A percentile compares a stretch with the other conserved stretches of the same genome.
Conservation (phyloP, 2,888 invertebrate species). For the Epinotia nisella region DNA sequence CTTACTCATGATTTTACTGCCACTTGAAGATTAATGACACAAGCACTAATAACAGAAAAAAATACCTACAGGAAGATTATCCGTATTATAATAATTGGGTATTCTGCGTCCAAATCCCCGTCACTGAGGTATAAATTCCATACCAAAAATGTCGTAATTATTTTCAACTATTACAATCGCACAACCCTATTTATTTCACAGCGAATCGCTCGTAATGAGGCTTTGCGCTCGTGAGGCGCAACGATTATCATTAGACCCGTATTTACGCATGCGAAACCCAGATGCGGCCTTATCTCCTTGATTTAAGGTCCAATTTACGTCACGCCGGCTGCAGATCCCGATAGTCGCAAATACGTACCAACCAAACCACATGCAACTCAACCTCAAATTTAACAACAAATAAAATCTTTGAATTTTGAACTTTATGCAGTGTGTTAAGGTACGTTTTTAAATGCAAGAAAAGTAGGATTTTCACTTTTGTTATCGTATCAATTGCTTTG, state of each 20-base stretch:
- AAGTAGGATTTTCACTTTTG: constrained; percentile 25
- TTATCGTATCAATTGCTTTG: constrained; percentile 31
- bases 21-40: no score
- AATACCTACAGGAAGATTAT: no score
- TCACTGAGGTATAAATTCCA: no score
- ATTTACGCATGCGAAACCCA: constrained; percentile 36
- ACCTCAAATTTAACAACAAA: no score
- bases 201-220: constrained; percentile 38
- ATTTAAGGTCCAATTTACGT: constrained; percentile 28
- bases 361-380: neutral
- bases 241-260: constrained; percentile 44
- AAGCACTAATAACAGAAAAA: no score
- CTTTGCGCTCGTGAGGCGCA: constrained; percentile 19
- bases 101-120: no score
- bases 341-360: constrained; percentile 36
- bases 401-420: no score
- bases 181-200: constrained; percentile 41
- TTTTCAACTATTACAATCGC: constrained; percentile 2
- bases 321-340: constrained; percentile 13
- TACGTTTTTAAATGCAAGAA: neutral
- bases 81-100: no score
- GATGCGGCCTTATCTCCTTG: constrained; percentile 34
- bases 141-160: neutral
- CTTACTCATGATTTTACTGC: no score
- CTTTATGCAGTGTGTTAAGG: neutral